Evolutionary conservation across 2,888 invertebrate species (phyloP).

Genomic region (Agrochola macilenta): DNA sequence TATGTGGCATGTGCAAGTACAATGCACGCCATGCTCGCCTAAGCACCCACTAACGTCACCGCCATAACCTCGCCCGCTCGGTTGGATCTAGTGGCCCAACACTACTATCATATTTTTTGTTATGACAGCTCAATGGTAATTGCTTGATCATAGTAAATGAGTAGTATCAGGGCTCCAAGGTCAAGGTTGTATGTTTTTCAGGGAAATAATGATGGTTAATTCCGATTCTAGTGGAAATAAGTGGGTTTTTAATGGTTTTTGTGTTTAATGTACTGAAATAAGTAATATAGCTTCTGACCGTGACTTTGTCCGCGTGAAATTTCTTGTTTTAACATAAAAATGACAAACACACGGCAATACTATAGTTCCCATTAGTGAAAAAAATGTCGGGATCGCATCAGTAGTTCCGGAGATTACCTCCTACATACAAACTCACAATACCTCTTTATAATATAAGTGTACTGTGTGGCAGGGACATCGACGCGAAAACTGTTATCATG

Average conservation of each 20-base stretch:
- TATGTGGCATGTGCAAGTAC: no score
- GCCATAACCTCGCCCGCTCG: slow-evolving; percentile 29
- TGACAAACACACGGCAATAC: no score
- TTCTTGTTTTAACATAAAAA: no score
- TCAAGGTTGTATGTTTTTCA: slow-evolving; percentile 41
- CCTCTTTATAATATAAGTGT: no score
- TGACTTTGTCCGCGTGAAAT: no score
- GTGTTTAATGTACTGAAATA: not conserved
- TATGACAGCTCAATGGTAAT: slow-evolving; percentile 63
- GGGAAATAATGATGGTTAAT: slow-evolving; percentile 12
- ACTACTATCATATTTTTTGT: slow-evolving; percentile 42
- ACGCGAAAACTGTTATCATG: no score
- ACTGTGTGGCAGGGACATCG: no score
- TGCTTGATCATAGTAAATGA: slow-evolving; percentile 28
- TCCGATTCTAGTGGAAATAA: slow-evolving; percentile 13
- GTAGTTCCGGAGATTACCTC: no score
- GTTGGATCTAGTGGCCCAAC: slow-evolving; percentile 9
- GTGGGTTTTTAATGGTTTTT: not conserved
- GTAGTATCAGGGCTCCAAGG: slow-evolving; percentile 38
- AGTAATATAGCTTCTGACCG: not conserved
- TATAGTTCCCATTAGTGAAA: no score
- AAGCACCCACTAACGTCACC: not conserved
- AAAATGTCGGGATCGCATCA: no score
- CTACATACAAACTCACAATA: no score
- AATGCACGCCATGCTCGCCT: not conserved